phyloP scores from a whole-genome alignment of 2,888 invertebrate species.

The Apamea epomidion region DNA sequence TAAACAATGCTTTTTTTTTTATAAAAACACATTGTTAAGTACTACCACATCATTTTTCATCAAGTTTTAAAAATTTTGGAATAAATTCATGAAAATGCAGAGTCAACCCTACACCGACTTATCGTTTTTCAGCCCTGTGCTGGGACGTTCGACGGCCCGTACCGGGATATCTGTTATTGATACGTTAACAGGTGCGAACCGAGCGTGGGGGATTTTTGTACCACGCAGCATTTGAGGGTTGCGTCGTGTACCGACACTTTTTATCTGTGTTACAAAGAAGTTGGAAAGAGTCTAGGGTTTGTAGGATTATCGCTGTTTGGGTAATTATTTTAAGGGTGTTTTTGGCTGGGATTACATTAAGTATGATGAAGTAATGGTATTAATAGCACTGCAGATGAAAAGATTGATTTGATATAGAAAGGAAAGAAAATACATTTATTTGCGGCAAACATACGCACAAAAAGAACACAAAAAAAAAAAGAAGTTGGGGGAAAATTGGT shows the following conservation, averaged over 20 bases:
- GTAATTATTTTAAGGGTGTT: background rate
- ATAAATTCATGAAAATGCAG: background rate
- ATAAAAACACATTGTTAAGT: too few relatives aligned
- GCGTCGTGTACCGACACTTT: constrained; percentile 44
- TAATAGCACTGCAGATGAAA: background rate
- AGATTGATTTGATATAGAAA: background rate
- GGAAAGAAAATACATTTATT: too few relatives aligned
- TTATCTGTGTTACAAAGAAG: constrained; percentile 34
- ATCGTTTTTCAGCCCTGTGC: constrained; percentile 84
- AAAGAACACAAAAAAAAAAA: too few relatives aligned
- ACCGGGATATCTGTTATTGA: constrained; percentile 76
- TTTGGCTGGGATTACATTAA: background rate
- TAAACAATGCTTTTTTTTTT: too few relatives aligned
- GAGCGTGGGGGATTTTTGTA: constrained; percentile 61
- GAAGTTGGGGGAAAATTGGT: too few relatives aligned
- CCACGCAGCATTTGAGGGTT: constrained; percentile 58
- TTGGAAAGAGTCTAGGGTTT: constrained; percentile 30
- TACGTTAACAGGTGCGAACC: constrained; percentile 75
- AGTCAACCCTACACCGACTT: constrained; percentile 77
- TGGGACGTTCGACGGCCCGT: constrained; percentile 74
- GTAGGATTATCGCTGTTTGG: constrained; percentile 3
- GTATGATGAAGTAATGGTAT: background rate
- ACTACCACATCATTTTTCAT: background rate
- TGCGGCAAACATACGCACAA: too few relatives aligned
- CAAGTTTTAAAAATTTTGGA: background rate